phyloP scores from a whole-genome alignment of 2,888 invertebrate genomes.

The Nomada goodeniana region DNA sequence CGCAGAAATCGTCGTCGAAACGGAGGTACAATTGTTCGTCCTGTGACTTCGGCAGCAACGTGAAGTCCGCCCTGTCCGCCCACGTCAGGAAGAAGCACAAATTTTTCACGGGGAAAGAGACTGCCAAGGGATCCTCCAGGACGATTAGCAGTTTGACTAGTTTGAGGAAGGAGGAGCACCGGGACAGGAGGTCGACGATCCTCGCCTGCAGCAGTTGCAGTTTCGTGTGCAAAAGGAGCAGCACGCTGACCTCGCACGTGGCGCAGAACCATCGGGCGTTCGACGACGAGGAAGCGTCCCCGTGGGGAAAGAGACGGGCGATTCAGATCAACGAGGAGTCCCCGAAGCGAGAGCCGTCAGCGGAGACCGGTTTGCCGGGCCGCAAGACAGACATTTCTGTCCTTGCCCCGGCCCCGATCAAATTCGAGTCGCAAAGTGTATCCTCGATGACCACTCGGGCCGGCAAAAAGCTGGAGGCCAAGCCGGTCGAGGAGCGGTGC shows the following conservation, averaged over 20 bases:
- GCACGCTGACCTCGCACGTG: constrained; percentile 65
- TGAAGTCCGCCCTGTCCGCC: constrained; percentile 45
- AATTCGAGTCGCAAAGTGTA: constrained; percentile 68
- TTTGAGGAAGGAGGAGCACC: constrained; percentile 21
- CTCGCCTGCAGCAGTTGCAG: constrained; percentile 67
- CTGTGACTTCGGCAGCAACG: constrained; percentile 66
- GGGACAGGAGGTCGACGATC: constrained; percentile 8
- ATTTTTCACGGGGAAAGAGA: not conserved
- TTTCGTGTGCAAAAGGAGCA: constrained; percentile 68
- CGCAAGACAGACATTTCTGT: not conserved
- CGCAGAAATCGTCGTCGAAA: constrained; percentile 10
- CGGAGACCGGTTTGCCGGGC: not conserved
- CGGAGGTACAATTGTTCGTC: constrained; percentile 60
- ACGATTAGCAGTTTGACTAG: constrained; percentile 16
- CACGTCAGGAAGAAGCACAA: constrained; percentile 66
- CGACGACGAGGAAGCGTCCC: not conserved
- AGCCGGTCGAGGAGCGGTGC: constrained; percentile 68
- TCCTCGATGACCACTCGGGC: constrained; percentile 64
- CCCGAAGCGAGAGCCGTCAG: not conserved
- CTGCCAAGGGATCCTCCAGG: constrained; percentile 13
- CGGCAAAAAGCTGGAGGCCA: constrained; percentile 57
- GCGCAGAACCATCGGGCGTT: constrained; percentile 53
- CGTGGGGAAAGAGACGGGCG: constrained; percentile 18
- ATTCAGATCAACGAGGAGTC: constrained; percentile 13
- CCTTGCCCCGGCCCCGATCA: constrained; percentile 56